These are phyloP conservation scores for Octopus bimaculoides DNA, from an alignment of 1,140 invertebrate genomes.

Conservation along the genomic window DNA sequence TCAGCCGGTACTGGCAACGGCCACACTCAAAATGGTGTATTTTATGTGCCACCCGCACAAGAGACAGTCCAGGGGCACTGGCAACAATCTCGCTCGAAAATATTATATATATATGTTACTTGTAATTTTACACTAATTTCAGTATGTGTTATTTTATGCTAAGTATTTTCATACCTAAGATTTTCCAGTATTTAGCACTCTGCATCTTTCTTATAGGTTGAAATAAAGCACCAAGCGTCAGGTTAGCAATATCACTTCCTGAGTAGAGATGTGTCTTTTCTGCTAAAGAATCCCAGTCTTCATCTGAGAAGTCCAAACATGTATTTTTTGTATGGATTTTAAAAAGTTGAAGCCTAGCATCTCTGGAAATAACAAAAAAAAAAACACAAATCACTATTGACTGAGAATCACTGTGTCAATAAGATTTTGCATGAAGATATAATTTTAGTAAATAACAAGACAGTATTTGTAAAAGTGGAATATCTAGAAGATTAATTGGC, in stretches of 20 bases:
- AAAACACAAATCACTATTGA: neutral
- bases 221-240: constrained; percentile 60
- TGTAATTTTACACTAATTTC: too few relatives aligned
- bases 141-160: too few relatives aligned
- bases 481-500: too few relatives aligned
- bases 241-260: constrained; percentile 62
- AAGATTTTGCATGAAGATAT: too few relatives aligned
- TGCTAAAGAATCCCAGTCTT: constrained; percentile 57
- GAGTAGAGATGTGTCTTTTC: constrained; percentile 61
- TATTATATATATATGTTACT: too few relatives aligned
- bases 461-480: too few relatives aligned
- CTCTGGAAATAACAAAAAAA: constrained; percentile 29
- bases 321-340: constrained; percentile 44
- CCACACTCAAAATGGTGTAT: too few relatives aligned
- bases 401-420: neutral
- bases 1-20: too few relatives aligned
- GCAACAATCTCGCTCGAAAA: too few relatives aligned
- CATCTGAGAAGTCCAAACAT: constrained; percentile 32
- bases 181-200: constrained; percentile 41
- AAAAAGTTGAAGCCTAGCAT: constrained; percentile 49
- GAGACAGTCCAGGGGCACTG: too few relatives aligned
- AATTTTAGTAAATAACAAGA: too few relatives aligned
- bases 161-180: constrained; percentile 25
- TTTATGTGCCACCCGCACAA: too few relatives aligned
- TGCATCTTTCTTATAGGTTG: constrained; percentile 60